Conservation (phyloP, 2,113 vertebrate genomes). For the Chunga burmeisteri region DNA sequence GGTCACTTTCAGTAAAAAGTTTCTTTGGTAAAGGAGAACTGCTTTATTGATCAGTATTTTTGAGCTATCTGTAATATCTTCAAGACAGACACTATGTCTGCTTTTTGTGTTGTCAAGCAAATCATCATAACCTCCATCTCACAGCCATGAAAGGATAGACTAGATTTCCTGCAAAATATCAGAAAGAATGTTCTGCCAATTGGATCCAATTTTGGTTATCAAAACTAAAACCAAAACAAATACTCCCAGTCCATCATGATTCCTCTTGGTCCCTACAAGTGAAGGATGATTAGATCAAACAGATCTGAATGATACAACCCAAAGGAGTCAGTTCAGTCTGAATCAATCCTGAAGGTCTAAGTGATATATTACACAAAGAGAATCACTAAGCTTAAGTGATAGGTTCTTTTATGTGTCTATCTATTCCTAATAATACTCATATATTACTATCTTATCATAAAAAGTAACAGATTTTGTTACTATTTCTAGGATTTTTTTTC, state of each 20-base stretch:
- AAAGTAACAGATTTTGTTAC: neutral
- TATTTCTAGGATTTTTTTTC: neutral
- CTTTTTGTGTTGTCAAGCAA: neutral
- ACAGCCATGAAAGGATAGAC: neutral
- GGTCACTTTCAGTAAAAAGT: neutral
- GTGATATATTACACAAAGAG: neutral
- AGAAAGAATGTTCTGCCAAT: neutral
- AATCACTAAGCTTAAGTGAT: neutral
- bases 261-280: neutral
- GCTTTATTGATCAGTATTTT: neutral
- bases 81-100: neutral
- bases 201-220: neutral
- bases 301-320: neutral
- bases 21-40: neutral
- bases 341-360: neutral
- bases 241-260: neutral
- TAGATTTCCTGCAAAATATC: neutral
- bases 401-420: neutral
- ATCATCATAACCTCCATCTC: neutral
- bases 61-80: neutral
- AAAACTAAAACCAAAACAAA: neutral
- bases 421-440: neutral
- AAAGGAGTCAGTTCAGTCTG: neutral
- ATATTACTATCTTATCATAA: neutral
- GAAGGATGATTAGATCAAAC: neutral